A percentile compares a stretch with the other conserved stretches of the same genome.
phyloP scores from a whole-genome alignment of 2,113 vertebrate genomes.

The Gnathonemus longibarbis region DNA sequence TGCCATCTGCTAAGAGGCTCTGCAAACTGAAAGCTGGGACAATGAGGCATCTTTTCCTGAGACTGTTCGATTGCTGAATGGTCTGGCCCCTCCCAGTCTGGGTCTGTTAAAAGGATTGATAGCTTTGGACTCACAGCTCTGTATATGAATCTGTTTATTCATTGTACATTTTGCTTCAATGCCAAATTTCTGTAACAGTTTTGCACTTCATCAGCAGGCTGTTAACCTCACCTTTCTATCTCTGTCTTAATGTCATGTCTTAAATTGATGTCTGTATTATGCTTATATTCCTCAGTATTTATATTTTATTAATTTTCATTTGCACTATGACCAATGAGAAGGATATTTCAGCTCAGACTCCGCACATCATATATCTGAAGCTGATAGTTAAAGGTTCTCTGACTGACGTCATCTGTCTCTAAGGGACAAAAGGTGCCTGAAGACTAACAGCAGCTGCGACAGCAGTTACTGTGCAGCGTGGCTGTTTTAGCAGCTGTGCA shows the following conservation, averaged over 20 bases:
- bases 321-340: not conserved
- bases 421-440: not conserved
- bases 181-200: not conserved
- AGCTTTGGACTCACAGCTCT: not conserved
- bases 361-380: not conserved
- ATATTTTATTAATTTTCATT: not conserved
- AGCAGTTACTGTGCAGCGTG: not conserved
- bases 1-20: not conserved
- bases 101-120: not conserved
- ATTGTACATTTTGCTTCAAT: not conserved
- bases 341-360: not conserved
- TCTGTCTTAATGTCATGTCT: not conserved
- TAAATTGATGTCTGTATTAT: not conserved
- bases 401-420: not conserved
- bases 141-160: not conserved
- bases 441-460: not conserved
- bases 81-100: not conserved
- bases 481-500: not conserved
- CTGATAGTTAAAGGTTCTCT: not conserved
- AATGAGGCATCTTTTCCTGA: not conserved
- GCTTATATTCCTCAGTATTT: not conserved
- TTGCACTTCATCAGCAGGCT: not conserved
- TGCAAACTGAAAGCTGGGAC: not conserved
- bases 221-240: not conserved
- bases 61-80: not conserved